Percentiles rank a stretch among this genome's conserved stretches.
phyloP scores from a whole-genome alignment of 2,113 vertebrate species.

The Thinocorus orbignyianus region DNA sequence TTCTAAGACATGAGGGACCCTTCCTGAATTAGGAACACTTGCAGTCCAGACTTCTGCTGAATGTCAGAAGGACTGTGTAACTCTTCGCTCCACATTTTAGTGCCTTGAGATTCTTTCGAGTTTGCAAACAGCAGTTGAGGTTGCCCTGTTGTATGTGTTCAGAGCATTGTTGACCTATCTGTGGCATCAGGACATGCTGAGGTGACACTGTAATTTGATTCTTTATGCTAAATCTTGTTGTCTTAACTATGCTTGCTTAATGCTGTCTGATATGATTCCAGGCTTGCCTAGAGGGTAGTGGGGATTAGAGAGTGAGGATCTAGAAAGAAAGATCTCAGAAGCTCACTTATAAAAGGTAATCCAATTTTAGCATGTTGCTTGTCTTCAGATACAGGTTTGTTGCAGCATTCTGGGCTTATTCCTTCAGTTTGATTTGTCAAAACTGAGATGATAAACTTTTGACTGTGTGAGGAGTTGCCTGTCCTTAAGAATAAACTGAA shows the following conservation, averaged over 20 bases:
- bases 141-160: not conserved
- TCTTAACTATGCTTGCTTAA: not conserved
- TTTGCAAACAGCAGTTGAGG: not conserved
- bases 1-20: not conserved
- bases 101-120: not conserved
- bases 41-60: not conserved
- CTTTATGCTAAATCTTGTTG: not conserved
- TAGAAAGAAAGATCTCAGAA: not conserved
- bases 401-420: not conserved
- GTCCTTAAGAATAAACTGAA: not conserved
- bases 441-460: not conserved
- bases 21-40: not conserved
- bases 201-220: not conserved
- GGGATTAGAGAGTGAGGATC: not conserved
- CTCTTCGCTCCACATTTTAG: not conserved
- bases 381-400: not conserved
- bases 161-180: not conserved
- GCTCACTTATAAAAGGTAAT: not conserved
- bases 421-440: not conserved
- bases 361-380: not conserved
- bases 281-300: not conserved
- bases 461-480: not conserved
- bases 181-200: not conserved
- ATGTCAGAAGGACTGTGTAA: not conserved
- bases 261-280: not conserved